These are phyloP conservation scores for Romanogobio albipinnatus DNA, from an alignment of 2,113 vertebrate genomes.

Conservation along the genomic window DNA sequence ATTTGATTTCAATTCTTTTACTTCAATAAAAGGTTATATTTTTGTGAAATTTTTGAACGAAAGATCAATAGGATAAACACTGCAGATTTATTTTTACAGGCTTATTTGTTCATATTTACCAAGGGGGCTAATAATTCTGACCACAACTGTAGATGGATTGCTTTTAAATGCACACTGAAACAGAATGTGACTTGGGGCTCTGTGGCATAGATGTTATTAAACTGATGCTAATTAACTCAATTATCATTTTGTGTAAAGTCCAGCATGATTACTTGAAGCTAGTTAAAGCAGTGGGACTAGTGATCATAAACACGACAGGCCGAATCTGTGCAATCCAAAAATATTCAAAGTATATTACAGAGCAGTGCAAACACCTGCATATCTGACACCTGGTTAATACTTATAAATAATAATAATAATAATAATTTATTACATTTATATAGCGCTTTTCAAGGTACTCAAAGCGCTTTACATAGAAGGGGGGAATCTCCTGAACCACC, in stretches of 20 bases:
- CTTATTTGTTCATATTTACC: too few species aligned
- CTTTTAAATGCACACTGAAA: neutral
- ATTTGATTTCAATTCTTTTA: too few species aligned
- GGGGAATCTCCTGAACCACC: too few species aligned
- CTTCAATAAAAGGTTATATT: too few species aligned
- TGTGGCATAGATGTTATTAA: neutral
- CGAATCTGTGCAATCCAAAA: neutral
- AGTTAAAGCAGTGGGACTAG: slow-evolving; percentile 5
- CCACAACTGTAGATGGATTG: neutral
- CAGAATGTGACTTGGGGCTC: neutral
- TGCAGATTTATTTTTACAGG: too few species aligned
- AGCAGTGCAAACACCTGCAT: neutral
- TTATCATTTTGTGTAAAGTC: slow-evolving; percentile 24
- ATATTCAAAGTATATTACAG: neutral
- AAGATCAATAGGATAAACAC: too few species aligned
- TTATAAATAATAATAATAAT: too few species aligned
- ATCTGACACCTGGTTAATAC: neutral
- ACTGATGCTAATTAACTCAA: neutral
- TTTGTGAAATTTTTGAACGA: too few species aligned
- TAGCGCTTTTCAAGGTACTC: too few species aligned
- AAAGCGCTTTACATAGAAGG: too few species aligned
- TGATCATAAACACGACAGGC: neutral
- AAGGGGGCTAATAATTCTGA: too few species aligned
- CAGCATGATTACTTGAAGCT: slow-evolving; percentile 4
- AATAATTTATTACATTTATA: too few species aligned